Percentiles rank a stretch among this genome's conserved stretches.
Conservation (phyloP, 2,797 vertebrate species). For the Coregonus ussuriensis region DNA sequence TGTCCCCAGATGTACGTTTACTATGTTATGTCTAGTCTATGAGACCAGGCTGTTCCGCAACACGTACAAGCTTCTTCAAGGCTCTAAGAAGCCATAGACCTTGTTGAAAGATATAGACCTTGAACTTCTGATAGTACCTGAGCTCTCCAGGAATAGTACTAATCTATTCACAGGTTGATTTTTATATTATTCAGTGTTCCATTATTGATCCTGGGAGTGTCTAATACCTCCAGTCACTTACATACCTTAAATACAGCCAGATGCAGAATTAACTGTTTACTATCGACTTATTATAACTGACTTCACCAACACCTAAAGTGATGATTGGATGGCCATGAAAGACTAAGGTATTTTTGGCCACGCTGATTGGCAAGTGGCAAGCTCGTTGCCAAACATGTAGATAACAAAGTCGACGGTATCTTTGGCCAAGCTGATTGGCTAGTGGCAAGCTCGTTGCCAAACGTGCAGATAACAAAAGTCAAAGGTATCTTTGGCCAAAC, state of each 20-base stretch:
- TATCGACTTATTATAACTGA: too few relatives aligned
- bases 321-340: not conserved
- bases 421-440: not conserved
- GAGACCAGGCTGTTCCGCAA: conserved; percentile 22
- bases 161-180: not conserved
- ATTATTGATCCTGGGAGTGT: not conserved
- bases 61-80: conserved; percentile 3
- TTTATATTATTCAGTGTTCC: not conserved
- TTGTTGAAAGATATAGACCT: not conserved
- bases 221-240: not conserved
- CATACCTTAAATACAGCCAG: not conserved
- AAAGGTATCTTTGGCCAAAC: too few relatives aligned
- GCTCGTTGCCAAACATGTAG: not conserved
- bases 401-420: not conserved
- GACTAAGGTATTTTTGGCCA: not conserved
- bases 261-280: too few relatives aligned
- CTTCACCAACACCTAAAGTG: not conserved
- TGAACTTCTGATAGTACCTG: not conserved
- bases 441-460: not conserved
- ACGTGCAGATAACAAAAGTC: not conserved
- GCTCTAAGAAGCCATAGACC: not conserved
- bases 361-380: too few relatives aligned
- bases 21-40: too few relatives aligned
- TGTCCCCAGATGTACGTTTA: too few relatives aligned
- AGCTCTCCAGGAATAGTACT: not conserved